A percentile compares a stretch with the other conserved stretches of the same genome.
These are phyloP conservation scores for Onychorhynchus coronatus DNA, from an alignment of 2,113 vertebrate genomes.

Conservation along the genomic window DNA sequence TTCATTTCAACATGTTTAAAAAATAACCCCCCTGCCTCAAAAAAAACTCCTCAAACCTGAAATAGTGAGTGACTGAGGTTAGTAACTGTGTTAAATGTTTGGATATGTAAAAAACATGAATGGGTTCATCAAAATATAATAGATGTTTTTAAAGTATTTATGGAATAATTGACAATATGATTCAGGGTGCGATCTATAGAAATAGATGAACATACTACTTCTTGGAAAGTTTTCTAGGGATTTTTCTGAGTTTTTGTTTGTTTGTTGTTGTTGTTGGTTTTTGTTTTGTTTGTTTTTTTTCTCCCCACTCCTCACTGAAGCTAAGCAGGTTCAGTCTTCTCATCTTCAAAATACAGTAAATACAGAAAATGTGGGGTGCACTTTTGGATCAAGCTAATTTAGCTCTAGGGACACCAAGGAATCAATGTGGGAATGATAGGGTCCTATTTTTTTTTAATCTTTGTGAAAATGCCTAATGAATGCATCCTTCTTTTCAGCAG, in stretches of 20 bases:
- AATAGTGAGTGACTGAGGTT: neutral
- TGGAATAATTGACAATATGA: neutral
- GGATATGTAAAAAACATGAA: neutral
- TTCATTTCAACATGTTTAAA: neutral
- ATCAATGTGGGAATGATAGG: neutral
- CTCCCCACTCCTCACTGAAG: neutral
- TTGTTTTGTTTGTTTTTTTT: neutral
- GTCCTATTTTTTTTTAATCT: neutral
- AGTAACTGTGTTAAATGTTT: neutral
- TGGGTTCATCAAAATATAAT: neutral
- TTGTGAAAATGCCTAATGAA: neutral
- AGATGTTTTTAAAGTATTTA: neutral
- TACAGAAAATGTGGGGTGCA: neutral
- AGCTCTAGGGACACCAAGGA: neutral
- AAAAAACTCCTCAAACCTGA: neutral
- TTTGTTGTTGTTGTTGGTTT: neutral
- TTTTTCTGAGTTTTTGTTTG: neutral
- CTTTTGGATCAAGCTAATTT: neutral
- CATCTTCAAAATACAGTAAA: neutral
- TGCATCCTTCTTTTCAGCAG: neutral
- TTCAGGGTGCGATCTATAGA: neutral
- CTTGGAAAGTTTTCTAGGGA: neutral
- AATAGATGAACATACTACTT: neutral
- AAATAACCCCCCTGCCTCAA: fast-evolving
- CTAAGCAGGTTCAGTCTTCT: neutral